Percentiles rank a stretch among this genome's conserved stretches.
Conservation (phyloP, 1,140 invertebrate genomes). For the Wasmannia auropunctata region DNA sequence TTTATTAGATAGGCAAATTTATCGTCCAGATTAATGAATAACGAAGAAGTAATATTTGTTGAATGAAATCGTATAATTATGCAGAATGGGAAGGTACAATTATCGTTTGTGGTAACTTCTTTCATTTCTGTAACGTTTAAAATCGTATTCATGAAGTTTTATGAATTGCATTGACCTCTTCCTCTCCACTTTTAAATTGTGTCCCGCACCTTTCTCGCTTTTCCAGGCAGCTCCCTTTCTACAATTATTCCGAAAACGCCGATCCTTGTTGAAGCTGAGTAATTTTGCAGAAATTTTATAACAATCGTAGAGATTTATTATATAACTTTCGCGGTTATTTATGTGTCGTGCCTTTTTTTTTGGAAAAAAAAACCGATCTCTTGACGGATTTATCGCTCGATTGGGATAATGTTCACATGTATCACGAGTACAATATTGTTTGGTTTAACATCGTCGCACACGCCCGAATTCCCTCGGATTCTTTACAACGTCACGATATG, state of each 20-base stretch:
- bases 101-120: constrained; percentile 55
- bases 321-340: constrained; percentile 13
- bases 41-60: neutral
- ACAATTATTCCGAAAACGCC: constrained; percentile 22
- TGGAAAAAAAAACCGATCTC: neutral
- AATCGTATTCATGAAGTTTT: constrained; percentile 56
- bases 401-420: constrained; percentile 48
- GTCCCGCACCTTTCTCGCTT: neutral
- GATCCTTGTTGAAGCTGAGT: neutral
- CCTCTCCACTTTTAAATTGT: constrained; percentile 49
- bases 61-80: constrained; percentile 24
- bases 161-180: constrained; percentile 51
- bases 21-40: constrained; percentile 5
- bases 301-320: constrained; percentile 14
- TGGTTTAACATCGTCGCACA: constrained; percentile 54
- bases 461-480: constrained; percentile 50
- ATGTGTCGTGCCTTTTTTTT: neutral
- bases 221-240: neutral
- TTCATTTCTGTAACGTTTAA: constrained; percentile 26
- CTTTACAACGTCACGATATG: constrained; percentile 51
- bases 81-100: constrained; percentile 30
- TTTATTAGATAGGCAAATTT: neutral
- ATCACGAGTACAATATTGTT: constrained; percentile 51
- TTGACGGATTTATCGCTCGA: constrained; percentile 48
- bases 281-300: constrained; percentile 9